phyloP scores from a whole-genome alignment of 1,140 invertebrate species.

The Aphaenogaster floridana region DNA sequence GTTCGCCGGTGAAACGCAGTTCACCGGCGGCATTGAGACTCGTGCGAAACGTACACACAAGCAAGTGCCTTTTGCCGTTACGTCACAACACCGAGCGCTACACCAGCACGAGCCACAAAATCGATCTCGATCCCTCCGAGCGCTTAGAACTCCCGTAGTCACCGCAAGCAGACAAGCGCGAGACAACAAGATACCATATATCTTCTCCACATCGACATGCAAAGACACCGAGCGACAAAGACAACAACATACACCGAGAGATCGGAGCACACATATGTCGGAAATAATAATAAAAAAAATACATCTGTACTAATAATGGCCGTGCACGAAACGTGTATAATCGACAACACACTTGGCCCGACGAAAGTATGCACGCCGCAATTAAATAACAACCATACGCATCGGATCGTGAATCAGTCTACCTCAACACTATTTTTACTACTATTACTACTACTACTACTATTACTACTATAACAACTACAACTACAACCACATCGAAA shows the following conservation, averaged over 20 bases:
- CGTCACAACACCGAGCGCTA: conserved; percentile 39
- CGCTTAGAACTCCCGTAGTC: conserved; percentile 60
- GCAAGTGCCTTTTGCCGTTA: conserved; percentile 35
- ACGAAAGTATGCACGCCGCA: conserved; percentile 12
- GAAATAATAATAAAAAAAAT: conserved; percentile 13
- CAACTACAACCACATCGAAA: conserved; percentile 47
- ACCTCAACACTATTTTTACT: conserved; percentile 64
- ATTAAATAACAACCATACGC: conserved; percentile 13
- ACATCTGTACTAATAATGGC: conserved; percentile 42
- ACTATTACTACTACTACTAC: conserved; percentile 1
- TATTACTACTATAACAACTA: conserved; percentile 36
- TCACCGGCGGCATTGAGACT: not conserved
- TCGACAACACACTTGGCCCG: conserved; percentile 20
- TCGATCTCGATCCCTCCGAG: conserved; percentile 57
- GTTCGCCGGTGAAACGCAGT: conserved; percentile 20
- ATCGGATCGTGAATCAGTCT: conserved; percentile 25
- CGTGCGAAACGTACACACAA: conserved; percentile 44
- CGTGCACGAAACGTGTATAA: conserved; percentile 38
- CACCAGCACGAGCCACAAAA: conserved; percentile 52
- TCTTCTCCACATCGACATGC: conserved; percentile 46
- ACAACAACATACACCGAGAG: conserved; percentile 44
- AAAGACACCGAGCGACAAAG: conserved; percentile 51
- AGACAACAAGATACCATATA: conserved; percentile 42
- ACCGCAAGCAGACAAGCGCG: conserved; percentile 55
- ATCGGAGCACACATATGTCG: conserved; percentile 33